phyloP scores from a whole-genome alignment of 2,888 invertebrate species.

The Fragum whitleyi region DNA sequence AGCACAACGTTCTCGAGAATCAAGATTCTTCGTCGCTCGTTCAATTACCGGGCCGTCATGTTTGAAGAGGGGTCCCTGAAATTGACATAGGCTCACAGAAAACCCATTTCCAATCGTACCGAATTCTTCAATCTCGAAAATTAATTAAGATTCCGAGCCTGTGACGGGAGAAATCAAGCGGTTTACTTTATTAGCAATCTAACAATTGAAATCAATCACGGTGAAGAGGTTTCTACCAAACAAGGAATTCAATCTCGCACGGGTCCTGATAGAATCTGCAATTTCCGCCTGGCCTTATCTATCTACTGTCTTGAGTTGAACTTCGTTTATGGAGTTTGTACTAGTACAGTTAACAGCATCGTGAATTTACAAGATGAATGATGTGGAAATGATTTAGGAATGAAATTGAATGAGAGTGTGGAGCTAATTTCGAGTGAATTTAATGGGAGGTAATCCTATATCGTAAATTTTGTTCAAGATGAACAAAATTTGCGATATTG shows the following conservation, averaged over 20 bases:
- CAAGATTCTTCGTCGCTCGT: not conserved
- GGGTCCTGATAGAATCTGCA: constrained; percentile 61
- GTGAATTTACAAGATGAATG: too few relatives aligned
- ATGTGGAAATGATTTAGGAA: too few relatives aligned
- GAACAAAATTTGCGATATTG: too few relatives aligned
- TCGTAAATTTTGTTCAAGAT: too few relatives aligned
- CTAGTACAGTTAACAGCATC: too few relatives aligned
- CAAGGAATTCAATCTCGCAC: constrained; percentile 51
- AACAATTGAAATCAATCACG: constrained; percentile 47
- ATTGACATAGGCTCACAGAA: constrained; percentile 25
- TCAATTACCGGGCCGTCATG: constrained; percentile 17
- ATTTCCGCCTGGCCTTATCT: constrained; percentile 58
- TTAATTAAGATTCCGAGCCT: constrained; percentile 19
- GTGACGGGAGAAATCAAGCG: constrained; percentile 24
- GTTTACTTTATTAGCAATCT: constrained; percentile 43
- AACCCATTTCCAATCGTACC: constrained; percentile 18
- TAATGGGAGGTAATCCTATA: too few relatives aligned
- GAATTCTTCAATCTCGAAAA: constrained; percentile 29
- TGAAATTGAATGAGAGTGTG: too few relatives aligned
- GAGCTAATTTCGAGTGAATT: too few relatives aligned
- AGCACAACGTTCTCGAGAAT: too few relatives aligned
- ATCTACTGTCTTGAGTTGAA: constrained; percentile 11
- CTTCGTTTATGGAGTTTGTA: not conserved
- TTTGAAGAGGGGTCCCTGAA: constrained; percentile 18
- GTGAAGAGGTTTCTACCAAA: constrained; percentile 6